These are phyloP conservation scores for Teleopsis dalmanni DNA, from an alignment of 1,140 invertebrate species.

Conservation along the genomic window DNA sequence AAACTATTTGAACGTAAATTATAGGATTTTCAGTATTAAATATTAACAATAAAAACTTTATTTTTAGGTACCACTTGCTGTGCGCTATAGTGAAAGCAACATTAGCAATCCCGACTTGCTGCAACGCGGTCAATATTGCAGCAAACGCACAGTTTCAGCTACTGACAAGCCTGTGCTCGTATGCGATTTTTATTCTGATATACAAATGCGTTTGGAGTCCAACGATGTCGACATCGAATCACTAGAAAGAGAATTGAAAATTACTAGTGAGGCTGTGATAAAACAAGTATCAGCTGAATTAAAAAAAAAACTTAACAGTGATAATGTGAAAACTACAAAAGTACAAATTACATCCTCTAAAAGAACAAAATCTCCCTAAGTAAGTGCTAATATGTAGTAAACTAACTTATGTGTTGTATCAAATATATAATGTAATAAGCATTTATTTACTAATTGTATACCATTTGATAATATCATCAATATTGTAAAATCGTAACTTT, in stretches of 20 bases:
- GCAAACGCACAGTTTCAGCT: conserved; percentile 26
- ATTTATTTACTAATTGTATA: too few relatives aligned
- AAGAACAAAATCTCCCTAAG: too few relatives aligned
- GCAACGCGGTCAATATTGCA: conserved; percentile 39
- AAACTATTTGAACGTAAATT: neutral
- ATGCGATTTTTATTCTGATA: conserved; percentile 42
- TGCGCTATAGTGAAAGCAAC: conserved; percentile 16
- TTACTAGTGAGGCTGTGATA: conserved; percentile 34
- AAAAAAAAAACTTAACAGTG: conserved; percentile 20
- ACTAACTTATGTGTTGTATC: too few relatives aligned
- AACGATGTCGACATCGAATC: conserved; percentile 38
- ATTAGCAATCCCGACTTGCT: conserved; percentile 29
- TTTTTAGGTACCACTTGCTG: conserved; percentile 20
- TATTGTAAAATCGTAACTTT: too few relatives aligned
- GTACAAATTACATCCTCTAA: too few relatives aligned
- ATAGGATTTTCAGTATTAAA: neutral
- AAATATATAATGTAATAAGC: too few relatives aligned
- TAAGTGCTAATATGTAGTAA: too few relatives aligned
- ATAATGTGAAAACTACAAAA: too few relatives aligned
- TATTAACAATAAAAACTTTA: neutral
- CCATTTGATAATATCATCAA: too few relatives aligned
- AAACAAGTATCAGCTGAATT: conserved; percentile 34
- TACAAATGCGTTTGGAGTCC: conserved; percentile 41
- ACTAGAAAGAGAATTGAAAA: conserved; percentile 35
- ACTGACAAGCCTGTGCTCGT: conserved; percentile 41